phyloP scores from a whole-genome alignment of 2,113 vertebrate species.

The Rhizomys pruinosus region DNA sequence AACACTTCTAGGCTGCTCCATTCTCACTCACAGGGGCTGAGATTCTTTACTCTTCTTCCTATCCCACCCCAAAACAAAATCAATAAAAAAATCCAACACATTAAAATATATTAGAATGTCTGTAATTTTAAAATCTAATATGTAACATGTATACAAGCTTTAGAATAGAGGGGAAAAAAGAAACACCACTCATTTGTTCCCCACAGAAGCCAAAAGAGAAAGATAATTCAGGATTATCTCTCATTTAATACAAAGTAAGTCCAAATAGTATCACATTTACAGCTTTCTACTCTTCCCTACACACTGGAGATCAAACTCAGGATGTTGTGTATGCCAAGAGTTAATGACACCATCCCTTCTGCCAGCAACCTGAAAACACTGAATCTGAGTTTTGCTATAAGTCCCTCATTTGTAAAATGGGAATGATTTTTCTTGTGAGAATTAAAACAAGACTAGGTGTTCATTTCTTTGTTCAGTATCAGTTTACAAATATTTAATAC shows the following conservation, averaged over 20 bases:
- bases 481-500: slow-evolving; percentile 12
- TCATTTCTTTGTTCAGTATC: slow-evolving; percentile 3
- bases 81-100: background rate
- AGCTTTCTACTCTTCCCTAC: background rate
- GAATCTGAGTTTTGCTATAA: background rate
- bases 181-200: background rate
- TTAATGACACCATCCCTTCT: background rate
- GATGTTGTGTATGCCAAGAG: background rate
- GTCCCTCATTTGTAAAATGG: slow-evolving; percentile 36
- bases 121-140: background rate
- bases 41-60: background rate
- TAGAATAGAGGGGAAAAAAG: background rate
- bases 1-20: background rate
- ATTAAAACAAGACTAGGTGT: slow-evolving; percentile 3
- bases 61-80: background rate
- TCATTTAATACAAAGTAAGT: background rate
- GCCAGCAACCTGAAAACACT: background rate
- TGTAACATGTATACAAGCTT: background rate
- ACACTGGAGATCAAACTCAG: background rate
- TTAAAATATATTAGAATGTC: slow-evolving; percentile 13
- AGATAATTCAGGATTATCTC: background rate
- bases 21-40: background rate
- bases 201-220: background rate
- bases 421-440: background rate
- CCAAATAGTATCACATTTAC: background rate